These are phyloP conservation scores for Drosophila bocki DNA, from an alignment of 1,140 invertebrate genomes.

Conservation along the genomic window DNA sequence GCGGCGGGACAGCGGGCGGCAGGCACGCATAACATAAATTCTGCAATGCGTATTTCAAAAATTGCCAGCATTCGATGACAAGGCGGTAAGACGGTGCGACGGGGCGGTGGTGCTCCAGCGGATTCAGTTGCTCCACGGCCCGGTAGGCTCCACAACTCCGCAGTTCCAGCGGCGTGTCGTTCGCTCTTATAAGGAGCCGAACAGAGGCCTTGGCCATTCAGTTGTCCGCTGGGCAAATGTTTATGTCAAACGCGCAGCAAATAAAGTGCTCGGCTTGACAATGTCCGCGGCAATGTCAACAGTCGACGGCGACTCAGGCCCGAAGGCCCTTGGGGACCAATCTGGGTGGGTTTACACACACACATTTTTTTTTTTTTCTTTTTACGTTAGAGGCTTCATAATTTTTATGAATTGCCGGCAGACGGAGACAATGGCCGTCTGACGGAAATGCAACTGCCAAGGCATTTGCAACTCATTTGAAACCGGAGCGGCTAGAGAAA, in stretches of 20 bases:
- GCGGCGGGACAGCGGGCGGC: slow-evolving; percentile 37
- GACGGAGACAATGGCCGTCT: slow-evolving; percentile 68
- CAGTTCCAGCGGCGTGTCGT: slow-evolving; percentile 64
- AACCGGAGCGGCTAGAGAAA: slow-evolving; percentile 1
- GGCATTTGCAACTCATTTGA: slow-evolving; percentile 61
- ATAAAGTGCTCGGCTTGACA: slow-evolving; percentile 82
- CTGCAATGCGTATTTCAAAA: slow-evolving; percentile 81
- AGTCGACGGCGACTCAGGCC: slow-evolving; percentile 28
- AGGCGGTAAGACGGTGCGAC: slow-evolving; percentile 25
- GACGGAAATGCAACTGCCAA: slow-evolving; percentile 46
- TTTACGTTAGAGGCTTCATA: slow-evolving; percentile 50
- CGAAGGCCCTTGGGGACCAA: slow-evolving; percentile 74
- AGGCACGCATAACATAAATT: slow-evolving; percentile 82
- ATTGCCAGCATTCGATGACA: slow-evolving; percentile 69
- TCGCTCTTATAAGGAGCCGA: slow-evolving; percentile 74
- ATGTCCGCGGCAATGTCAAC: slow-evolving; percentile 77
- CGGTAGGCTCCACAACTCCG: background rate
- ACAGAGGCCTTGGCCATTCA: slow-evolving; percentile 78
- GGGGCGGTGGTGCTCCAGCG: background rate
- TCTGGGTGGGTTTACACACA: slow-evolving; percentile 66
- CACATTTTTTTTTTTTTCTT: background rate
- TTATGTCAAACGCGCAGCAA: slow-evolving; percentile 82
- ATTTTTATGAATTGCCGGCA: slow-evolving; percentile 76
- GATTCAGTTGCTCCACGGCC: slow-evolving; percentile 11
- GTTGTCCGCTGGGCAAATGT: slow-evolving; percentile 82